phyloP scores from a whole-genome alignment of 2,888 invertebrate species.

The Sepiola atlantica region DNA sequence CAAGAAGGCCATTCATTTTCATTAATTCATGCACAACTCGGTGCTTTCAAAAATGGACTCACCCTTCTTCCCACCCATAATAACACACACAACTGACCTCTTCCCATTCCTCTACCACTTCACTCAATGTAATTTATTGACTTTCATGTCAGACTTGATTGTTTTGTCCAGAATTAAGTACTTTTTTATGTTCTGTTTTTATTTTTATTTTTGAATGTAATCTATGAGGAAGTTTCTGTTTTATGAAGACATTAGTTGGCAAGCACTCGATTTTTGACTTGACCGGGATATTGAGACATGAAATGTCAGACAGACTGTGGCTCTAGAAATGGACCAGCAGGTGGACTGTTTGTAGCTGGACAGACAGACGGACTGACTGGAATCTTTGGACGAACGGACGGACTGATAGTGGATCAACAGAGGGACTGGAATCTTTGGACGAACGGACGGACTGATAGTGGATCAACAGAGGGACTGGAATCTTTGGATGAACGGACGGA shows the following conservation, averaged over 20 bases:
- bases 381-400: too few relatives aligned
- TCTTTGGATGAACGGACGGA: too few relatives aligned
- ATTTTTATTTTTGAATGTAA: neutral
- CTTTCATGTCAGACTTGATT: conserved; percentile 2
- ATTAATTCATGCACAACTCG: neutral
- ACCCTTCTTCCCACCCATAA: neutral
- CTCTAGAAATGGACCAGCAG: too few relatives aligned
- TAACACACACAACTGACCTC: too few relatives aligned
- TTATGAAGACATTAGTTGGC: neutral
- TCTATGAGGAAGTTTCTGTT: neutral
- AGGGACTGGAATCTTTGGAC: too few relatives aligned
- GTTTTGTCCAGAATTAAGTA: neutral
- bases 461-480: too few relatives aligned
- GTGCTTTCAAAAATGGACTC: neutral
- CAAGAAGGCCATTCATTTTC: neutral
- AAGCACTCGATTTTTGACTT: neutral
- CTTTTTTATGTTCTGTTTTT: neutral
- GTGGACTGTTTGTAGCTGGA: too few relatives aligned
- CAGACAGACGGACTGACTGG: too few relatives aligned
- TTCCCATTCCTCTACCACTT: neutral
- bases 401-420: too few relatives aligned
- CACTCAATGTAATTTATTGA: neutral
- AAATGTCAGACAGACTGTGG: too few relatives aligned
- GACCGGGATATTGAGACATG: neutral
- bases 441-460: too few relatives aligned